Percentiles rank a stretch among this genome's conserved stretches.
Conservation (phyloP, 2,113 vertebrate species). For the Sclerurus mexicanus region DNA sequence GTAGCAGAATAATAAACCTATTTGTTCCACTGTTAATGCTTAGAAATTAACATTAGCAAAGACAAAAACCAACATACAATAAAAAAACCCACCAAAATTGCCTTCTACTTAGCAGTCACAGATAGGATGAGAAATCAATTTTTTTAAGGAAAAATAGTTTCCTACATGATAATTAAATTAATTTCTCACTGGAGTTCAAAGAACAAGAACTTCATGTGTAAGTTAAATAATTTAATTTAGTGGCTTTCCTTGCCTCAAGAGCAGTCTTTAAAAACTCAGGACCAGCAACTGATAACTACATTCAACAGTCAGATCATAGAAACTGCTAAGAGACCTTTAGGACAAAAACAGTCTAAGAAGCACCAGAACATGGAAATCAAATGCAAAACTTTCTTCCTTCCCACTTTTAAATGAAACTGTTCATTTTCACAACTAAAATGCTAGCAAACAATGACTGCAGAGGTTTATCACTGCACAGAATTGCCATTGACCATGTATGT, state of each 20-base stretch:
- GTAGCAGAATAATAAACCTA: not conserved
- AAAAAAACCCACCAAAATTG: not conserved
- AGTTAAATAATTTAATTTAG: not conserved
- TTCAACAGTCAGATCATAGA: not conserved
- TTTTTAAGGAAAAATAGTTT: not conserved
- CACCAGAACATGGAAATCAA: not conserved
- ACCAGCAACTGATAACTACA: not conserved
- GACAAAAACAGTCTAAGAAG: not conserved
- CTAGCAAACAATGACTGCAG: not conserved
- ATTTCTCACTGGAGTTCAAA: not conserved
- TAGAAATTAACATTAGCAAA: not conserved
- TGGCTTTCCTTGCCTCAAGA: not conserved
- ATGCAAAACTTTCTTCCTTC: not conserved
- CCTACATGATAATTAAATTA: not conserved
- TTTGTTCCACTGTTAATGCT: not conserved
- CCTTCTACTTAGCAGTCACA: not conserved
- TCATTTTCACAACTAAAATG: not conserved
- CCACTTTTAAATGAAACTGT: not conserved
- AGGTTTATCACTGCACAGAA: not conserved
- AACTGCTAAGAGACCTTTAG: not conserved
- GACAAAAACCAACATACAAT: not conserved
- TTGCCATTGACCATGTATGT: not conserved
- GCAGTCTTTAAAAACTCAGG: not conserved
- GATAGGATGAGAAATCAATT: not conserved
- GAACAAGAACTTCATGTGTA: not conserved